phyloP scores from a whole-genome alignment of 1,140 invertebrate species.

The Protaetia brevitarsis region DNA sequence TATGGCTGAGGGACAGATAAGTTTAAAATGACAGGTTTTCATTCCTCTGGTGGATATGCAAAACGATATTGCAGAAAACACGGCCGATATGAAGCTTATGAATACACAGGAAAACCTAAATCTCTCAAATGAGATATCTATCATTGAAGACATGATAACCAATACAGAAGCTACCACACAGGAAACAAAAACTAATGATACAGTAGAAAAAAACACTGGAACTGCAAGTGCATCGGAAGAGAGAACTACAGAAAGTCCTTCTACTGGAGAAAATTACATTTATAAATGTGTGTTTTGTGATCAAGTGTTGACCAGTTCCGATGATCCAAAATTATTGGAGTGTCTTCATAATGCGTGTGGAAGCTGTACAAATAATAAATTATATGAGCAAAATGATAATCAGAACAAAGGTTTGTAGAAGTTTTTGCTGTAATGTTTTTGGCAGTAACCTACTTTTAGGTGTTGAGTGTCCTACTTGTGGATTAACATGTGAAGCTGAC shows the following conservation, averaged over 20 bases:
- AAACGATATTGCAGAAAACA: background rate
- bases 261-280: slow-evolving; percentile 51
- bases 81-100: background rate
- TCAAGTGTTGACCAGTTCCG: slow-evolving; percentile 57
- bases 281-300: slow-evolving; percentile 68
- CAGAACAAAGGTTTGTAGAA: slow-evolving; percentile 33
- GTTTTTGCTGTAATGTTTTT: slow-evolving; percentile 1
- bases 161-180: slow-evolving; percentile 19
- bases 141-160: slow-evolving; percentile 16
- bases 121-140: slow-evolving; percentile 17
- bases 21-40: slow-evolving; percentile 1
- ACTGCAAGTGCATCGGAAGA: slow-evolving; percentile 32
- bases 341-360: slow-evolving; percentile 83
- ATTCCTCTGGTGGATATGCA: slow-evolving; percentile 3
- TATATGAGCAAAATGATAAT: slow-evolving; percentile 54
- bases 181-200: slow-evolving; percentile 1
- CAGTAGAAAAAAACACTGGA: slow-evolving; percentile 1
- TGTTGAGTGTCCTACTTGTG: slow-evolving; percentile 42
- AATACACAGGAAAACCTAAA: slow-evolving; percentile 10
- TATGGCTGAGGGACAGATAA: slow-evolving; percentile 21
- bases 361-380: slow-evolving; percentile 68
- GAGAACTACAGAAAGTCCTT: slow-evolving; percentile 53
- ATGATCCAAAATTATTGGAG: slow-evolving; percentile 75
- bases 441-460: slow-evolving; percentile 15
- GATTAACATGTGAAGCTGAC: slow-evolving; percentile 37